These are phyloP conservation scores for Otolemur crassicaudatus DNA, from an alignment of 2,797 vertebrate species.

Conservation along the genomic window DNA sequence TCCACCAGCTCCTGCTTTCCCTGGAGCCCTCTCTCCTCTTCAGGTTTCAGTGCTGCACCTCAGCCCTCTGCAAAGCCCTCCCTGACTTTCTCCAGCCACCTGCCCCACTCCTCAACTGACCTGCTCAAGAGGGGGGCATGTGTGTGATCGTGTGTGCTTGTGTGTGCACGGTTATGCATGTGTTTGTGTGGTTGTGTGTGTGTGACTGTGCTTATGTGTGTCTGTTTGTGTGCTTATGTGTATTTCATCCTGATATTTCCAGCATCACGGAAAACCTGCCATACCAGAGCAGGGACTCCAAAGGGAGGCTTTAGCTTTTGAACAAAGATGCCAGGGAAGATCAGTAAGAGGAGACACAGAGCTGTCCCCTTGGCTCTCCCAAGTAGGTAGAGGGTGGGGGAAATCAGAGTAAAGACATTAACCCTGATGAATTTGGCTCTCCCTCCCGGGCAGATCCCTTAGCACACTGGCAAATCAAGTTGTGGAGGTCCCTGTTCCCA, in stretches of 20 bases:
- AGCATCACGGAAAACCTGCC: neutral
- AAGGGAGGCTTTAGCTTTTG: neutral
- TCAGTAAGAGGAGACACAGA: neutral
- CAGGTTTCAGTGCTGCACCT: neutral
- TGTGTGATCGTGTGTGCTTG: neutral
- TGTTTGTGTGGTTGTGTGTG: neutral
- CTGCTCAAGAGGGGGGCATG: neutral
- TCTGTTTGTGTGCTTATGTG: neutral
- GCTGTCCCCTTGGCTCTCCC: neutral
- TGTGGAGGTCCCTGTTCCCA: neutral
- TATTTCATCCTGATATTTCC: neutral
- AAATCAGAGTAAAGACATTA: neutral
- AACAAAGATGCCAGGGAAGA: neutral
- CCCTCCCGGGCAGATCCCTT: neutral
- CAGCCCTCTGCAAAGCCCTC: neutral
- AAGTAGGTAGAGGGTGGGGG: neutral
- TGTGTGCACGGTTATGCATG: neutral
- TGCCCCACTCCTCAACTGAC: fast-evolving
- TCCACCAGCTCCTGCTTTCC: neutral
- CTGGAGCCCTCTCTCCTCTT: neutral
- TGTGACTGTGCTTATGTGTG: neutral
- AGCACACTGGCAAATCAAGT: neutral
- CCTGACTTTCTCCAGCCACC: too few relatives aligned
- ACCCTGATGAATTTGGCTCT: neutral
- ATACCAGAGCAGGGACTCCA: neutral